Evolutionary conservation across 2,888 invertebrate species (phyloP), one percentile per base, ranked within the genome.

Genomic region (Ichneumoninae sp.): DNA sequence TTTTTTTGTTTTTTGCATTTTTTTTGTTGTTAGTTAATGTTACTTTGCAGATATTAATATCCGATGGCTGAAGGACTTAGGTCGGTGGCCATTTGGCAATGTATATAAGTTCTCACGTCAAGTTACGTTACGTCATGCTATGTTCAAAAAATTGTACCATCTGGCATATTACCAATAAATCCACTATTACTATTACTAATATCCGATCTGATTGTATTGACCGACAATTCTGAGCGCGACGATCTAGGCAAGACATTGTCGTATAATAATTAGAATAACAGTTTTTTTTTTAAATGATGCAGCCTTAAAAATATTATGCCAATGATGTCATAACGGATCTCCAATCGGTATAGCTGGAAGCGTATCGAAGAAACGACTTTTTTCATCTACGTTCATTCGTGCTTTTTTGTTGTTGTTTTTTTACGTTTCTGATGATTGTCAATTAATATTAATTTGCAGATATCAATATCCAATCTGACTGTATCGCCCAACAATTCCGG

Each of bases 201-300:
- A 26, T 54, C 91, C 88, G 60, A 92, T 90, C 66, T 89, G 90
- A 65, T 86, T 89, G 78, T 91, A 87, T 57, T 89, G 87, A 40
- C 91, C 89, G 57, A 90, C 81, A 40, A 89, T 85, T 26, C 90
- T 91, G 4, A 91, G 91, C 13, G 90, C 91, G n/a, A 91, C 85
- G 44, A 91, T 90, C 57, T 89, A 88, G 3, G 89, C 90, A 75
- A 89, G 86, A 63, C 36, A 63, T 63, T 63, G 63, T 36, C 63
- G n/a, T 63, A 52, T 52, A 52, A 19, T 52, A 8, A 52, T 52
- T 19, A 52, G 1, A 52, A 52, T 8, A 63, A 60, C 30, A 60
- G 57, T 10, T 30, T 60, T 13, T 60, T 60, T 10, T 7, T 13
- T 4, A 80, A 47, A 44, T 52, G 1, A n/a, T 19, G 19, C 52